Evolutionary conservation across 2,797 vertebrate species (phyloP).

Genomic region (Enteromius mattozi): DNA sequence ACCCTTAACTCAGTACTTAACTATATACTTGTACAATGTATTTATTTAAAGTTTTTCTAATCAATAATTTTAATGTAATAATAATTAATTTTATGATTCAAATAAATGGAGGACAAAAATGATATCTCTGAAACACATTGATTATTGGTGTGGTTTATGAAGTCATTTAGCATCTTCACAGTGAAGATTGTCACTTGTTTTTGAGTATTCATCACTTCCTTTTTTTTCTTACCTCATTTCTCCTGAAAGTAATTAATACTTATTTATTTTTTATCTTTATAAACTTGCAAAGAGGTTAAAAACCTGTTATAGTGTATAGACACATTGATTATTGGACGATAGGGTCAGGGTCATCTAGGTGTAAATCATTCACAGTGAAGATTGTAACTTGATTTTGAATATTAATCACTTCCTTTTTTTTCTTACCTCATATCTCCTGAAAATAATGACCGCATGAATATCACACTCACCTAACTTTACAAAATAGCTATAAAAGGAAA

Average conservation of each 20-base stretch:
- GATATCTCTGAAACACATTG: no score
- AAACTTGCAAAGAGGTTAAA: no score
- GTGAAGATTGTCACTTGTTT: neutral
- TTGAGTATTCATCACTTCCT: neutral
- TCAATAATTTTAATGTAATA: no score
- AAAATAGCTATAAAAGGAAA: slow-evolving; percentile 1
- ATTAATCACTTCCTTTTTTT: neutral
- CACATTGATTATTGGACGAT: neutral
- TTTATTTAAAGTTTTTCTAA: no score
- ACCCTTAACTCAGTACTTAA: no score
- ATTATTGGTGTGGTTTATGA: neutral
- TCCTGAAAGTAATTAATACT: neutral
- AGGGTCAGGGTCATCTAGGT: neutral
- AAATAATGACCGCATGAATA: neutral
- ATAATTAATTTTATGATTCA: no score
- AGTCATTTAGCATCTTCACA: neutral
- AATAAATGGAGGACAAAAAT: no score
- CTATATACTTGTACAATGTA: no score
- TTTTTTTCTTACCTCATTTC: neutral
- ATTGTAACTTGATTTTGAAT: neutral
- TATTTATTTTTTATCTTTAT: no score
- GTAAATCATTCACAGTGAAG: neutral
- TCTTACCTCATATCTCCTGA: neutral
- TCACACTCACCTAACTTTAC: neutral
- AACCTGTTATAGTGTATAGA: neutral